Evolutionary conservation across 2,113 vertebrate species (phyloP), one percentile per base, ranked within the genome.

Genomic region (Phalacrocorax aristotelis): DNA sequence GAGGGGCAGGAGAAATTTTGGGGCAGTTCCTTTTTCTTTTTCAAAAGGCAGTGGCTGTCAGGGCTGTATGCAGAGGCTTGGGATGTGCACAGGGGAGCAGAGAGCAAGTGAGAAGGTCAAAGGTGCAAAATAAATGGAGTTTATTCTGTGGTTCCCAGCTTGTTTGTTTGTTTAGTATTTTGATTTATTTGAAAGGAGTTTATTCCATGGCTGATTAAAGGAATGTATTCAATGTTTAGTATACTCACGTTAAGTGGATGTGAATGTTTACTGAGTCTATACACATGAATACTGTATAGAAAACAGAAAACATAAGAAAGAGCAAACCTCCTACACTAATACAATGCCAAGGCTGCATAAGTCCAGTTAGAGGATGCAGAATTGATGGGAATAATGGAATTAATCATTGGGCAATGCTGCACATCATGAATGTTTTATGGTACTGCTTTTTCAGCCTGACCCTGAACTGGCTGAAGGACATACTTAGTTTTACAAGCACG

Each of bases 111-210:
- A 91, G 46, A 27, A 64, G 54, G 40, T 46, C 32, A 74, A 26
- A 88, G 34, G n/a, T 58, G n/a, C 36, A 49, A 60, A 82, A 40
- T n/a, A 58, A 77, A 64, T 54, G 58, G 81, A 52, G 57, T 76
- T 89, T 90, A 68, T 93, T 94, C 71, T 42, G 20, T 30, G 58
- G 8, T 68, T 96, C 27, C 51, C 52, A 49, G 84, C 20, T 86
- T 9, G 19, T 72, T 76, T 92, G 76, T 84, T 89, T 96, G 74
- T 66, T 86, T 91, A 49, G 52, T 85, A 36, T 89, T 96, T 77
- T 88, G 64, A 74, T 86, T 86, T 81, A 66, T 68, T 86, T 92
- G 72, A 75, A 93, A 92, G 82, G 70, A 76, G 60, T 89, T 96
- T 92, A 74, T 94, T 91, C 85, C 75, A 38, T 5, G 12, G 40